Base-by-base conservation (phyloP, 2,797 vertebrate genomes). In the Philypnodon macrostomus region DNA sequence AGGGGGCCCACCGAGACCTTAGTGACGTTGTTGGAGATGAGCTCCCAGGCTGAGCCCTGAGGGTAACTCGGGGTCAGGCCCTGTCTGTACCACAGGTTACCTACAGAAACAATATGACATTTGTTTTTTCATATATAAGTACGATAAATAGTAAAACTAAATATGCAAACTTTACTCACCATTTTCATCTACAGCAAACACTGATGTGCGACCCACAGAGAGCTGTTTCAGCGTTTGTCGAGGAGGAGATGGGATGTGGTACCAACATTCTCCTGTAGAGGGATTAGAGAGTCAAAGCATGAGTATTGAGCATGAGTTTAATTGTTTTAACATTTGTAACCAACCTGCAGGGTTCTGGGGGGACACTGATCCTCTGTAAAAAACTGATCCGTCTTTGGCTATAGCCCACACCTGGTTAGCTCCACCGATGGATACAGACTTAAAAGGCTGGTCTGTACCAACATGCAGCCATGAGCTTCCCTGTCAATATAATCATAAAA, bases 41-140 rank as follows among this genome's bases (percentile, higher is more conserved):
- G 94, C 38, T 96, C 94, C 96, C 97, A 99, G 29, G 86, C 70
- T 0, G 93, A 92, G 29, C 97, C 97, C 64, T 98, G 96, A 1
- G 96, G 96, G 77, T 98, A 98, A 85, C 94, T 95, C 56, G 96
- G 95, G 0, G 93, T 93, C 79, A 97, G 90, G 2, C 97, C 96
- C 36, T 94, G 94, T 7, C 96, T 86, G 80, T 90, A 94, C 97
- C 97, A 99, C 50, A 99, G 84, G 73, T 97, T 98, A 56, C 92
- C 97, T 99, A 29, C 0, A 38, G 0, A 32, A 39, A 13, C n/a
- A 26, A 21, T 10, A 23, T 26, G 21, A 16, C 7, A 12, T 18
- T 5, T 12, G 8, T 17, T 14, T 14, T 14, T 13, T 44, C 2
- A 1, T 35, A 35, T 21, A 5, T 10, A 10, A 24, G 4, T 11